Conservation (phyloP, 37 sponge, comb jelly and placozoan species). For the Diacarnus erythraeanus region DNA sequence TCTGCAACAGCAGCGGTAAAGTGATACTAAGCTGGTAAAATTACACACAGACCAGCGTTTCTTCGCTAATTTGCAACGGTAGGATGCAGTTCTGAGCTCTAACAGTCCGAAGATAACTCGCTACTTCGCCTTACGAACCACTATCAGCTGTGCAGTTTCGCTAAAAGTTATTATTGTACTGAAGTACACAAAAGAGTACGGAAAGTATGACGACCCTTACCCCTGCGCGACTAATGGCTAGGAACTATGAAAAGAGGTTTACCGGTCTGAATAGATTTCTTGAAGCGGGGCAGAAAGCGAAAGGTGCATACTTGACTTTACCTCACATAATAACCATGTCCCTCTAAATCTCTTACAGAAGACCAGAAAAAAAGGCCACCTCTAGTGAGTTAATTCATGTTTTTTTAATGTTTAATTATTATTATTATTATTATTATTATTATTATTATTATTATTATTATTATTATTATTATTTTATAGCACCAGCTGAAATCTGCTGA, state of each 20-base stretch:
- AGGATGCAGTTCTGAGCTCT: too few species aligned
- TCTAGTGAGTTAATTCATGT: background rate
- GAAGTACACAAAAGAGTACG: too few species aligned
- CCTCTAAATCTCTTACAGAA: background rate
- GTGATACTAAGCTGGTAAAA: too few species aligned
- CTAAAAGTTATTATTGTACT: too few species aligned
- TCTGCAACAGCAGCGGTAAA: too few species aligned
- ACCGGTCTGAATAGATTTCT: constrained; percentile 61
- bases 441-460: background rate
- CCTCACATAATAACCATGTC: background rate
- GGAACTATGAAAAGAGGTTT: constrained; percentile 60
- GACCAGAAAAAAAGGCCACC: constrained; percentile 1
- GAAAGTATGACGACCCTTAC: constrained; percentile 22
- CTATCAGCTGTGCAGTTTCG: too few species aligned
- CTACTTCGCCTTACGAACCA: too few species aligned
- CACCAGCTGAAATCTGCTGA: constrained; percentile 47
- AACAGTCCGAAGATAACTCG: too few species aligned
- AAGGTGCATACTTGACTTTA: background rate
- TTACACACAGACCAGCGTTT: too few species aligned
- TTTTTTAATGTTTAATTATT: background rate
- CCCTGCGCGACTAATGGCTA: constrained; percentile 40
- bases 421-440: background rate
- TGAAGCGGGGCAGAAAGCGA: constrained; percentile 59
- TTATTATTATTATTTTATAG: constrained; percentile 4
- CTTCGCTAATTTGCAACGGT: too few species aligned